These are phyloP conservation scores for Chlamydotis undulata DNA, from an alignment of 2,113 vertebrate genomes.

Conservation along the genomic window DNA sequence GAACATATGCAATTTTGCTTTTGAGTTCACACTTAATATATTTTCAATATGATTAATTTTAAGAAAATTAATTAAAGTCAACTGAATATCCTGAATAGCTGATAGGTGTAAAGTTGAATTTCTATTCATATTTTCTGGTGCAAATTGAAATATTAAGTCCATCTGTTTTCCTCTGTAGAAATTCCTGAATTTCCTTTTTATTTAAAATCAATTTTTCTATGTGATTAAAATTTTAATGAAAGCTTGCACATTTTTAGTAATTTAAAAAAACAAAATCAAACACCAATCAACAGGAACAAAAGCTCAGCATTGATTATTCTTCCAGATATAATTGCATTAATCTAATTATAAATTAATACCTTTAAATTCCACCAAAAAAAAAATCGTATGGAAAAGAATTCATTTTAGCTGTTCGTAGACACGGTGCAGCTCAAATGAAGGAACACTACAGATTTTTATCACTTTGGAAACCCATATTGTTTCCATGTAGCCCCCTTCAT, in stretches of 20 bases:
- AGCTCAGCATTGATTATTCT: neutral
- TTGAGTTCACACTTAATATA: neutral
- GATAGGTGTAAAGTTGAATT: neutral
- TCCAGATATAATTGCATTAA: neutral
- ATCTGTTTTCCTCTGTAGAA: neutral
- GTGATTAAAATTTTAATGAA: neutral
- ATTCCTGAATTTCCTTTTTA: neutral
- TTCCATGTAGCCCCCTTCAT: fast-evolving
- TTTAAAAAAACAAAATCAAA: neutral
- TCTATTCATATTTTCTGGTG: neutral
- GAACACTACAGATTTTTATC: neutral
- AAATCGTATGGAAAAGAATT: neutral
- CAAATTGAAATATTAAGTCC: neutral
- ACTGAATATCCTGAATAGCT: neutral
- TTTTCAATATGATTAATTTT: neutral
- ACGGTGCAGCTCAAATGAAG: neutral
- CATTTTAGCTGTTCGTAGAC: neutral
- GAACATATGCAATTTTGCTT: neutral
- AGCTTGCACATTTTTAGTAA: neutral
- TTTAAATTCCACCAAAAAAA: neutral
- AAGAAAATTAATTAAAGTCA: neutral
- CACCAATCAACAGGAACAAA: neutral
- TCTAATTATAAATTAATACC: neutral
- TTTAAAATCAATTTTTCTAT: neutral
- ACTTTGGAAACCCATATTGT: neutral